These are phyloP conservation scores for Rhyacichthys aspro DNA, from an alignment of 2,797 vertebrate species.

Conservation along the genomic window DNA sequence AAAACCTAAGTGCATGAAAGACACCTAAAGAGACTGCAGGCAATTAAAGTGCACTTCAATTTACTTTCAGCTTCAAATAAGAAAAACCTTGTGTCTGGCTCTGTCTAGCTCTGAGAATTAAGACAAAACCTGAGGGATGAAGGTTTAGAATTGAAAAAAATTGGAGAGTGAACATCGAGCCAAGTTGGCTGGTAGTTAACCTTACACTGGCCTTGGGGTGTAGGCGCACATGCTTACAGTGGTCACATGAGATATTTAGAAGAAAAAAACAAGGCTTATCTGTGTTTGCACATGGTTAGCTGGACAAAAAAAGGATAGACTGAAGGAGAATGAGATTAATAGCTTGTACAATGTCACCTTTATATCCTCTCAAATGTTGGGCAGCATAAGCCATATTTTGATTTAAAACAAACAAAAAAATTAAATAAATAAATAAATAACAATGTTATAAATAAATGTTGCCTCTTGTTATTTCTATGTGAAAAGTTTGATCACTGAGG, in stretches of 20 bases:
- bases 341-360: constrained; percentile 39
- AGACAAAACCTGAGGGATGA: constrained; percentile 52
- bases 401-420: too few relatives aligned
- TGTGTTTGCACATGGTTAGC: constrained; percentile 59
- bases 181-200: constrained; percentile 54
- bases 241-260: constrained; percentile 40
- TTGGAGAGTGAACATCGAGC: constrained; percentile 23
- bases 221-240: constrained; percentile 28
- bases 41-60: constrained; percentile 47
- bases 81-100: constrained; percentile 42
- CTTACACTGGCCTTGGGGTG: constrained; percentile 37
- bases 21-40: constrained; percentile 49
- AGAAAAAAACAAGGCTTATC: constrained; percentile 63
- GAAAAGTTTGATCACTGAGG: too few relatives aligned
- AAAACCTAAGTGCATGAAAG: constrained; percentile 47
- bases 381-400: too few relatives aligned
- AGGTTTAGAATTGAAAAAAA: constrained; percentile 55
- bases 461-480: too few relatives aligned
- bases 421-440: too few relatives aligned
- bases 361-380: too few relatives aligned
- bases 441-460: too few relatives aligned
- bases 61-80: constrained; percentile 34
- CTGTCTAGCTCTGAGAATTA: constrained; percentile 40
- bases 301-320: too few relatives aligned
- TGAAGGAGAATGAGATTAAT: constrained; percentile 36